phyloP scores from a whole-genome alignment of 2,888 invertebrate genomes.

The Dromius quadrimaculatus region DNA sequence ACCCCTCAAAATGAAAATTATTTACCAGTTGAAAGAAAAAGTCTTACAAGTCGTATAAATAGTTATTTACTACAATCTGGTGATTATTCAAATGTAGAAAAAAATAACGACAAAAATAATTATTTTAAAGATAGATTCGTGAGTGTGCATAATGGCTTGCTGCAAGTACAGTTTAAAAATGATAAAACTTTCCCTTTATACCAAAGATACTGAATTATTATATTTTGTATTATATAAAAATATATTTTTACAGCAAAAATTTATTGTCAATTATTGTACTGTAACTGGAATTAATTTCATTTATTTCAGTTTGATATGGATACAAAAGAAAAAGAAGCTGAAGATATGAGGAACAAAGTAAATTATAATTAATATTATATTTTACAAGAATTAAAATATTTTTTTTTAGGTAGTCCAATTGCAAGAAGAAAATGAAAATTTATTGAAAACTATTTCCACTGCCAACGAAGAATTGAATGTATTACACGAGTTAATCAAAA shows the following conservation, averaged over 20 bases:
- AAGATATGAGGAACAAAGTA: constrained; percentile 25
- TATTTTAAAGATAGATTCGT: constrained; percentile 15
- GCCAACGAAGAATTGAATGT: constrained; percentile 56
- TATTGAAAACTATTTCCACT: constrained; percentile 57
- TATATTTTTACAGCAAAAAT: constrained; percentile 2
- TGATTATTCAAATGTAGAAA: constrained; percentile 3
- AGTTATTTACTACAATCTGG: neutral
- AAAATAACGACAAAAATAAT: neutral
- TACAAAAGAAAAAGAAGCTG: constrained; percentile 1
- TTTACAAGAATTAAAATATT: neutral
- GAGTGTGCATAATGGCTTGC: neutral
- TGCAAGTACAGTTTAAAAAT: constrained; percentile 14
- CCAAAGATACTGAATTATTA: neutral
- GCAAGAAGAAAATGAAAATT: constrained; percentile 56
- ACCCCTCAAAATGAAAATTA: neutral
- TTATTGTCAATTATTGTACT: constrained; percentile 1
- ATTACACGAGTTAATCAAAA: constrained; percentile 34
- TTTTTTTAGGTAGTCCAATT: constrained; percentile 48
- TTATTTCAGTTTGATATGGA: constrained; percentile 41
- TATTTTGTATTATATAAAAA: constrained; percentile 16
- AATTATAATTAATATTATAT: neutral
- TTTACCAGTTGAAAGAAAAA: neutral
- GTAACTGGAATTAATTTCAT: constrained; percentile 28
- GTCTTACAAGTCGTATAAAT: neutral
- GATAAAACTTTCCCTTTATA: constrained; percentile 18